phyloP scores from a whole-genome alignment of 2,888 invertebrate genomes.

The Eupelmus urozonus region DNA sequence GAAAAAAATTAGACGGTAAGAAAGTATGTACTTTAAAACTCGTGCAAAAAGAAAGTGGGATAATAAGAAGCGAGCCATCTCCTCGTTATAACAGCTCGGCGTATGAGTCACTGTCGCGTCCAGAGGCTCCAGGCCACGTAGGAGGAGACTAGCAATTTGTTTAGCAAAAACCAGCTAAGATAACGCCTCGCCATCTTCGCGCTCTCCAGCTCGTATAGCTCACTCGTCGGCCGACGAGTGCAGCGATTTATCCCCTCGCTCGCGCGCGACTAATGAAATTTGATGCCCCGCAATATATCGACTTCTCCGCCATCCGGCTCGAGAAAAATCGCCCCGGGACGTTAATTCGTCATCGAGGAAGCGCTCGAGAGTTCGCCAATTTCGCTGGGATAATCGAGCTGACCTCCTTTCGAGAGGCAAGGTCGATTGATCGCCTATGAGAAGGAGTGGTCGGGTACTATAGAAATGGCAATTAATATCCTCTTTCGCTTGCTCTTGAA shows the following conservation, averaged over 20 bases:
- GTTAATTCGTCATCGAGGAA: too few species aligned
- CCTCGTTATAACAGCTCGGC: constrained; percentile 52
- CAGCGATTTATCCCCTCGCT: constrained; percentile 59
- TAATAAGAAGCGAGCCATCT: constrained; percentile 5
- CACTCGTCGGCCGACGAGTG: constrained; percentile 8
- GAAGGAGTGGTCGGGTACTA: constrained; percentile 14
- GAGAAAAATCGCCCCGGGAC: too few species aligned
- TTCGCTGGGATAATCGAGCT: too few species aligned
- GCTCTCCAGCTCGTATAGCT: background rate
- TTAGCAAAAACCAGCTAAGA: constrained; percentile 63
- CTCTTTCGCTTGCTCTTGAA: background rate
- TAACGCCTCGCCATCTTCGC: constrained; percentile 56
- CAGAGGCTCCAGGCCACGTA: constrained; percentile 54
- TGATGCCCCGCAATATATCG: constrained; percentile 59
- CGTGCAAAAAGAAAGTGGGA: background rate
- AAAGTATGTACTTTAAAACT: background rate
- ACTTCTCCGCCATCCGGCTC: background rate
- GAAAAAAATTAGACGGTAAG: too few species aligned
- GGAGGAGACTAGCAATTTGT: constrained; percentile 60
- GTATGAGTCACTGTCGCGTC: constrained; percentile 65
- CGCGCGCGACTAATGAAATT: constrained; percentile 66
- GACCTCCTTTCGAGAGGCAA: constrained; percentile 28
- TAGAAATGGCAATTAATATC: constrained; percentile 46
- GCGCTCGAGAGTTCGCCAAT: too few species aligned
- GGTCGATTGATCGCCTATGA: constrained; percentile 12